These are phyloP conservation scores for Micromys minutus DNA, from an alignment of 2,113 vertebrate genomes.

Conservation along the genomic window DNA sequence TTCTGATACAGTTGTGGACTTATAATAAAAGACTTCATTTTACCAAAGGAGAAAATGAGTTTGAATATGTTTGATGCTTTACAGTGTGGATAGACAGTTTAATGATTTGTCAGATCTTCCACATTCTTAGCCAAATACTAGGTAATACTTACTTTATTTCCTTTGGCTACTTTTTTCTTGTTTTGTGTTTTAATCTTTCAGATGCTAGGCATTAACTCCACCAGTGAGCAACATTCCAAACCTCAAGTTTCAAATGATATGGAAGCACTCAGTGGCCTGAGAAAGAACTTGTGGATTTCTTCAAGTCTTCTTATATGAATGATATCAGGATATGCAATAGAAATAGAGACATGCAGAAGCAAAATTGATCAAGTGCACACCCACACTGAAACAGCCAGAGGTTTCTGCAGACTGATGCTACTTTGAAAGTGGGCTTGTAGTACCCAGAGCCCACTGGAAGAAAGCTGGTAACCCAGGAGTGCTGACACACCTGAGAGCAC, in stretches of 20 bases:
- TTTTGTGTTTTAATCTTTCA: not conserved
- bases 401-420: not conserved
- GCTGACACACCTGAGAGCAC: no score
- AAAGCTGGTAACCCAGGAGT: no score
- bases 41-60: slow-evolving; percentile 1
- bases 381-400: not conserved
- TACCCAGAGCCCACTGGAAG: no score
- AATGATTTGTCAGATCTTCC: not conserved
- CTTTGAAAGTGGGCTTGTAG: slow-evolving; percentile 7
- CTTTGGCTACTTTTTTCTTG: not conserved
- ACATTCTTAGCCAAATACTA: not conserved
- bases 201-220: not conserved
- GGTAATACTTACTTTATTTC: not conserved
- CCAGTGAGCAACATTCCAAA: not conserved
- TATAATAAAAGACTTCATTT: not conserved
- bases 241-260: not conserved
- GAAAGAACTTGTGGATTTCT: not conserved
- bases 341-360: not conserved
- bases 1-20: not conserved
- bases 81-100: not conserved
- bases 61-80: not conserved
- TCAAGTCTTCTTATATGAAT: slow-evolving; percentile 26
- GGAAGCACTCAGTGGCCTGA: not conserved
- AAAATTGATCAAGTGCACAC: not conserved
- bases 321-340: not conserved